Evolutionary conservation across 2,888 invertebrate species (phyloP).

Genomic region (Agonopterix heracliana): DNA sequence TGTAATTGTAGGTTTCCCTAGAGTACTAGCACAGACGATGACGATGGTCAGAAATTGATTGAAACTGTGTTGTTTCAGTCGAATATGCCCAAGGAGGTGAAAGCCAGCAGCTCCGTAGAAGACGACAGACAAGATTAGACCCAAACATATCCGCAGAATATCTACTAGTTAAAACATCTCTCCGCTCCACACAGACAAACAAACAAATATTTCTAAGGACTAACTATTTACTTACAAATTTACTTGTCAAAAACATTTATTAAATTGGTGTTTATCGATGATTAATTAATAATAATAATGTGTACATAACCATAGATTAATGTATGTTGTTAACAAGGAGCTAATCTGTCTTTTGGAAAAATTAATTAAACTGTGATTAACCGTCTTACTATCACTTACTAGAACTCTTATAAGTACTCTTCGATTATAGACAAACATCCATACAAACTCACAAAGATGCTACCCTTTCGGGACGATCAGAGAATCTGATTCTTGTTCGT

Average conservation of each 20-base stretch:
- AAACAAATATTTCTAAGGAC: conserved; percentile 22
- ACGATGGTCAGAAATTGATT: neutral
- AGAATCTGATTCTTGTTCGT: no score
- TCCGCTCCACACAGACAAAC: conserved; percentile 43
- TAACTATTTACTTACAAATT: conserved; percentile 34
- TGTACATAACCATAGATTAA: conserved; percentile 14
- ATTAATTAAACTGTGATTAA: no score
- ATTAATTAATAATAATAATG: conserved; percentile 40
- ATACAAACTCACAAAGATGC: no score
- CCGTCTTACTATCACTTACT: no score
- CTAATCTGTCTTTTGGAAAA: neutral
- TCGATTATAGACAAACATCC: no score
- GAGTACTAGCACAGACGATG: neutral
- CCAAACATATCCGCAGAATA: conserved; percentile 31
- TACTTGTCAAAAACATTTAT: conserved; percentile 37
- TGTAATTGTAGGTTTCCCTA: neutral
- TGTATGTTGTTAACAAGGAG: conserved; percentile 36
- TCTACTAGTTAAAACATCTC: conserved; percentile 31
- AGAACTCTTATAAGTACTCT: no score
- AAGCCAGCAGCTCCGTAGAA: conserved; percentile 56
- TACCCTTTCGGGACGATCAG: no score
- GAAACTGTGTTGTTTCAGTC: conserved; percentile 40
- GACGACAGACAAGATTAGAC: conserved; percentile 62
- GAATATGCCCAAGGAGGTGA: conserved; percentile 62
- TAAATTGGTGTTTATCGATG: conserved; percentile 62